Percentiles rank a stretch among this genome's conserved stretches.
phyloP scores from a whole-genome alignment of 2,888 invertebrate genomes.

The Ceriagrion tenellum region DNA sequence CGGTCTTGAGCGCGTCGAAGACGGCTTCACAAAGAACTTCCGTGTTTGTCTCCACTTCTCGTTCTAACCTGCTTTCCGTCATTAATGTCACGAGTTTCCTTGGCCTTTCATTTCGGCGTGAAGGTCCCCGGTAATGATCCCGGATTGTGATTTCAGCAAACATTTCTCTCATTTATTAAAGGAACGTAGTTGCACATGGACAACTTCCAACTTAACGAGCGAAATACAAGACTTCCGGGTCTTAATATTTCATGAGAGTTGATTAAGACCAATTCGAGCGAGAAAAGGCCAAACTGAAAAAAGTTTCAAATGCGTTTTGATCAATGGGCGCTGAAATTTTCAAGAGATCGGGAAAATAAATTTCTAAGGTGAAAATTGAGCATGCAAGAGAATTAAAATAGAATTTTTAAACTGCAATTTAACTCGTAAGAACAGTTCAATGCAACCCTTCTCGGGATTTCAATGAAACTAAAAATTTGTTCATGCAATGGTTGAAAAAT shows the following conservation, averaged over 20 bases:
- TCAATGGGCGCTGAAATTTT: too few relatives aligned
- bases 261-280: background rate
- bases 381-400: too few relatives aligned
- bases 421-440: too few relatives aligned
- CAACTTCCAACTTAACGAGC: background rate
- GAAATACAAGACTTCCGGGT: constrained; percentile 1
- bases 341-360: too few relatives aligned
- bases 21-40: background rate
- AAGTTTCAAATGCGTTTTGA: too few relatives aligned
- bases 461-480: too few relatives aligned
- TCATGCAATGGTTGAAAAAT: too few relatives aligned
- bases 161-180: background rate
- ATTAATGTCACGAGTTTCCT: constrained; percentile 24
- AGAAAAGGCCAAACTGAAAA: too few relatives aligned
- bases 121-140: background rate
- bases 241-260: background rate
- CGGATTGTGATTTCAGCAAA: background rate
- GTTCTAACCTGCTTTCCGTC: background rate
- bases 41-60: background rate
- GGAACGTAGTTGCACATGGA: background rate
- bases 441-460: too few relatives aligned
- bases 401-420: too few relatives aligned
- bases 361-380: too few relatives aligned
- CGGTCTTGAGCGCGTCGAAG: background rate
- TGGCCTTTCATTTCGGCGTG: background rate